These are phyloP conservation scores for Caenorhabditis tropicalis DNA, from an alignment of 1,140 invertebrate species.

Conservation along the genomic window DNA sequence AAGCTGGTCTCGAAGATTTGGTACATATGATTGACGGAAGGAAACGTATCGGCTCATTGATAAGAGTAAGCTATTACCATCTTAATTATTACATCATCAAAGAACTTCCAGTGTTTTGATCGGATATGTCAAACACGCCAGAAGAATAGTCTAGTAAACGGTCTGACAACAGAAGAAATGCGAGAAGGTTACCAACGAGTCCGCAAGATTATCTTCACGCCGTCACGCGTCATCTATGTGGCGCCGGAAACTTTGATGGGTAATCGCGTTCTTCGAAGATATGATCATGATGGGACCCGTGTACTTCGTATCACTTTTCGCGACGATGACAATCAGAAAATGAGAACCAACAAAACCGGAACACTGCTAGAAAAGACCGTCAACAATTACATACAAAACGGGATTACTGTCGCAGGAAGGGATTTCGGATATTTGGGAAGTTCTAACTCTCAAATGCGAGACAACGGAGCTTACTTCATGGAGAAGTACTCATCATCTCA, in stretches of 20 bases:
- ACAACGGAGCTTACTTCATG: constrained; percentile 68
- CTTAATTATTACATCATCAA: too few species aligned
- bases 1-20: constrained; percentile 32
- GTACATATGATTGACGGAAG: constrained; percentile 48
- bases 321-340: constrained; percentile 49
- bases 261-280: constrained; percentile 64
- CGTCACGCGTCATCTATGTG: constrained; percentile 62
- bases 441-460: constrained; percentile 70
- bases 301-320: constrained; percentile 63
- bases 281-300: constrained; percentile 53
- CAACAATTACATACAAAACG: neutral
- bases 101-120: constrained; percentile 33
- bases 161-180: neutral
- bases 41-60: constrained; percentile 43
- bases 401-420: neutral
- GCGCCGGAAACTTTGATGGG: constrained; percentile 62
- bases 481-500: constrained; percentile 3
- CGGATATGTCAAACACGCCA: neutral
- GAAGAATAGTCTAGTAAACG: neutral
- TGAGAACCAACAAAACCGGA: neutral
- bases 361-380: neutral
- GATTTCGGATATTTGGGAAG: constrained; percentile 63
- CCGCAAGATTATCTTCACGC: constrained; percentile 62
- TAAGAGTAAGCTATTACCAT: constrained; percentile 14
- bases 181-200: neutral